Conservation (phyloP, 2,113 vertebrate species). For the Gambusia affinis region DNA sequence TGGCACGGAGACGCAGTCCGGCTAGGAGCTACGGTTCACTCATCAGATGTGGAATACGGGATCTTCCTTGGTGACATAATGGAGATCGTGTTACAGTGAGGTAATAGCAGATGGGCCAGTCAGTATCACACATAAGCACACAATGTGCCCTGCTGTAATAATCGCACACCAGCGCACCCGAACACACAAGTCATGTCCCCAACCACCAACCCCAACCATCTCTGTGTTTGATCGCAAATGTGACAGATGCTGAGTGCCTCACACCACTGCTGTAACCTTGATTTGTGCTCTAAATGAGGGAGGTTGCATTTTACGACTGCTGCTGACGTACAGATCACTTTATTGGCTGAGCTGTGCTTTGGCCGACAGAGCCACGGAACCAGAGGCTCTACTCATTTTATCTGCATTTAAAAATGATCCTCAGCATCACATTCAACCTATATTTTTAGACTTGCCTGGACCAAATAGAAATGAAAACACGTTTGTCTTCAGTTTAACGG, state of each 20-base stretch:
- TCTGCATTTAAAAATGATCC: neutral
- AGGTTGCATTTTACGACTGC: neutral
- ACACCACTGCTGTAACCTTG: constrained; percentile 22
- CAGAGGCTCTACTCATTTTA: neutral
- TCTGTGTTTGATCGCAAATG: constrained; percentile 25
- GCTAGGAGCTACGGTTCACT: constrained; percentile 32
- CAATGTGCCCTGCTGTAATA: neutral
- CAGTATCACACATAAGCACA: constrained; percentile 28
- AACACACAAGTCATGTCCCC: neutral
- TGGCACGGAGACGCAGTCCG: constrained; percentile 33
- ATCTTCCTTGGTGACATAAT: constrained; percentile 61
- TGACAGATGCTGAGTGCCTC: constrained; percentile 37
- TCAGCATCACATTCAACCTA: neutral
- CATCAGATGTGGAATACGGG: constrained; percentile 54
- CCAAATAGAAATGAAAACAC: no score
- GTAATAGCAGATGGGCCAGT: constrained; percentile 58
- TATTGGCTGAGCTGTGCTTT: neutral
- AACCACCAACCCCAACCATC: constrained; percentile 1
- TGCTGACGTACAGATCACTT: constrained; percentile 7
- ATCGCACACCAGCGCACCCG: neutral
- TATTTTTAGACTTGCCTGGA: no score
- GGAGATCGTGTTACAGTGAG: constrained; percentile 70
- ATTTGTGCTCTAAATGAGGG: constrained; percentile 52
- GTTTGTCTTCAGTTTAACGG: no score
- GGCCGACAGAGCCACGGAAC: neutral